Percentiles rank a stretch among this genome's conserved stretches.
phyloP scores from a whole-genome alignment of 2,113 vertebrate genomes.

The Tragulus kanchil region DNA sequence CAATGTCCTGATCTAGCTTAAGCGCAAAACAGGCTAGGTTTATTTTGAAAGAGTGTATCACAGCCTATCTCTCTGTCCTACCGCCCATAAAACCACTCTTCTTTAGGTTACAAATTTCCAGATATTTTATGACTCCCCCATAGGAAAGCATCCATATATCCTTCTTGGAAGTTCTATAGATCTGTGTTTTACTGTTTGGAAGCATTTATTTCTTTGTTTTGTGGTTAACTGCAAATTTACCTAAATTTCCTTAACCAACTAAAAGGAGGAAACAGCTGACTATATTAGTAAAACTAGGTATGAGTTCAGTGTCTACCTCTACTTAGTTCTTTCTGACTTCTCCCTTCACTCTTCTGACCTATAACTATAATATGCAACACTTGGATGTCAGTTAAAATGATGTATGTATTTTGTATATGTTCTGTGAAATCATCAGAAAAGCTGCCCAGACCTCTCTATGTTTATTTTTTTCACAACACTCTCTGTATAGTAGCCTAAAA shows the following conservation, averaged over 20 bases:
- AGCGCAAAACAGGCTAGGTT: background rate
- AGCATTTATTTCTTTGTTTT: slow-evolving; percentile 28
- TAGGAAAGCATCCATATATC: background rate
- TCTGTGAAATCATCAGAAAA: slow-evolving; percentile 50
- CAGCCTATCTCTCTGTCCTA: background rate
- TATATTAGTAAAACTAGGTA: background rate
- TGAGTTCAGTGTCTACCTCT: background rate
- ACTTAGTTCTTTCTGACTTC: background rate
- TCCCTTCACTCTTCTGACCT: background rate
- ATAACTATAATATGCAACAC: background rate
- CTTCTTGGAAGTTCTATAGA: background rate
- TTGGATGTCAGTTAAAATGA: background rate
- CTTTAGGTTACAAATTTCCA: background rate
- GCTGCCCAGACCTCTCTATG: background rate
- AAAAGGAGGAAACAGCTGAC: background rate
- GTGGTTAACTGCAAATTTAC: background rate
- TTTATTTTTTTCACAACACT: background rate
- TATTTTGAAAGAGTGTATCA: slow-evolving; percentile 4
- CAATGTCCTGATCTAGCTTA: background rate
- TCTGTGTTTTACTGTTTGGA: background rate
- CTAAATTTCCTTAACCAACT: background rate
- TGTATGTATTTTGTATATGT: background rate
- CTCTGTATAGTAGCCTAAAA: background rate
- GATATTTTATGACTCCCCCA: background rate
- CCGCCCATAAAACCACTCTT: background rate